phyloP scores from a whole-genome alignment of 2,113 vertebrate species.

The Pongo abelii region DNA sequence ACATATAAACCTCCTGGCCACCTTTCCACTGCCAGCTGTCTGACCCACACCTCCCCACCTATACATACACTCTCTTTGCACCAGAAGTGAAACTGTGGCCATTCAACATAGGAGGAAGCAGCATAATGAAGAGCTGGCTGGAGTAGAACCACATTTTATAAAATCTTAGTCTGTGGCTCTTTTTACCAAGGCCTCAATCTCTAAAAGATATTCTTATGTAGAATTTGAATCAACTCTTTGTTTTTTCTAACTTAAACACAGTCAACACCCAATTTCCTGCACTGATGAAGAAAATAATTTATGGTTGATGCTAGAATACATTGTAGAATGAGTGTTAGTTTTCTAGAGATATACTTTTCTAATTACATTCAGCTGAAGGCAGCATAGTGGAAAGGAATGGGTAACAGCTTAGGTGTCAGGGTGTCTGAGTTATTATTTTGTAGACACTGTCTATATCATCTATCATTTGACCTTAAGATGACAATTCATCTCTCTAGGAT shows the following conservation, averaged over 20 bases:
- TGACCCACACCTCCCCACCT: too few relatives aligned
- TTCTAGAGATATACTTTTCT: constrained; percentile 53
- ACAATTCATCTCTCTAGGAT: background rate
- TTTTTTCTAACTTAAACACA: constrained; percentile 36
- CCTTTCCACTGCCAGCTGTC: too few relatives aligned
- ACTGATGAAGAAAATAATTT: constrained; percentile 75
- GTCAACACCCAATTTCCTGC: constrained; percentile 71
- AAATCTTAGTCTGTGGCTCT: background rate
- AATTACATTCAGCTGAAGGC: constrained; percentile 51
- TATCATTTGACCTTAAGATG: constrained; percentile 42
- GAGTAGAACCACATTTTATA: background rate
- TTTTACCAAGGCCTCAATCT: background rate
- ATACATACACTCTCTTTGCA: background rate
- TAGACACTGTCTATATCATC: background rate
- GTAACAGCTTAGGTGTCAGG: background rate
- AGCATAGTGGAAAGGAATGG: background rate
- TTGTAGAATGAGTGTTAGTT: constrained; percentile 50
- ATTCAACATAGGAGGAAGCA: background rate
- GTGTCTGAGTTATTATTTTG: background rate
- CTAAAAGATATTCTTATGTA: constrained; percentile 25
- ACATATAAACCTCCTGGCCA: background rate
- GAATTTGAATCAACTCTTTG: constrained; percentile 55
- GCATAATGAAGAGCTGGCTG: background rate
- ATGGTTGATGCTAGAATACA: constrained; percentile 43
- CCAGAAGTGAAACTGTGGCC: background rate